Evolutionary conservation across 2,797 vertebrate genomes (phyloP), one percentile per base, ranked within the genome.

Genomic region (Sebastes aleutianus): DNA sequence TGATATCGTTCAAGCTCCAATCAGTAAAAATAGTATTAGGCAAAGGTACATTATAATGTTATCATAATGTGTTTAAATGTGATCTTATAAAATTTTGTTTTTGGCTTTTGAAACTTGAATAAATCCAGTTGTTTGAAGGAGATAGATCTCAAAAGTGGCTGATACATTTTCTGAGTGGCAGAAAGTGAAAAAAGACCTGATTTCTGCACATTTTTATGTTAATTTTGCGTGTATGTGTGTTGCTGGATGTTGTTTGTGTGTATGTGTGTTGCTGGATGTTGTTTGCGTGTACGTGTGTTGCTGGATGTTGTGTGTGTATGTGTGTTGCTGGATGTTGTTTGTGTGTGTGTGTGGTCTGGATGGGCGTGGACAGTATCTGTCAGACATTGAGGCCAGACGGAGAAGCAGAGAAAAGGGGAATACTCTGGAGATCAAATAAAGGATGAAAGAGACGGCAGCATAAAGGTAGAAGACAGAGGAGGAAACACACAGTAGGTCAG

Each of bases 351-450:
- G 75, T 69, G 69, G 77, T 70, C 59, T 61, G 54, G 39, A 39
- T 24, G 80, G 72, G 78, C 16, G 70, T 75, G 82, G 78, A 88
- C 74, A 13, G 16, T 12, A 14, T 70, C 83, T 76, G 89, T 80
- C 87, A 86, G 68, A 86, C 81, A 88, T 86, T 32, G 63, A 88
- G 87, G 88, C 76, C 92, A 87, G 87, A 82, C 69, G 9, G 80
- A 71, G 77, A 20, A 70, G 81, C 29, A 10, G 85, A 69, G 81
- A 74, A 50, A 74, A 31, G 64, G 13, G 18, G 34, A 74, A 72
- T 54, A 20, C 87, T 83, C 86, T 34, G 70, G 91, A 87, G 89
- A 91, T 83, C 71, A 85, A 84, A 91, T 70, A 74, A 67, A 86
- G 79, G 82, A 90, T 84, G 89, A 90, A 86, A 87, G 86, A 76